These are phyloP conservation scores for Phalacrocorax aristotelis DNA, from an alignment of 2,113 vertebrate species.

Conservation along the genomic window DNA sequence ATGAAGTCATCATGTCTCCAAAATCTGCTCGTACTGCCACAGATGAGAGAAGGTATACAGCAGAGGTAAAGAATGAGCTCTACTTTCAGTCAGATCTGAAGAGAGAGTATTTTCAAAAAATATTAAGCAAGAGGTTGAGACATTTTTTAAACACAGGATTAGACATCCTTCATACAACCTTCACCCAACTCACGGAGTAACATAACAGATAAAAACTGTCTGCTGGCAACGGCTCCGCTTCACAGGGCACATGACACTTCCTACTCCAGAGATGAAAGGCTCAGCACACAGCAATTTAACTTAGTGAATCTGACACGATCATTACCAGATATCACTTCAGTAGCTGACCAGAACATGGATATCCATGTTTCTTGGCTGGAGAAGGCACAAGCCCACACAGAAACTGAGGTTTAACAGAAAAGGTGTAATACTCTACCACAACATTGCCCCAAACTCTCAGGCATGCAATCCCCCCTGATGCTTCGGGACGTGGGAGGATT, in stretches of 20 bases:
- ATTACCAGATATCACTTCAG: neutral
- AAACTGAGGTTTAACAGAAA: neutral
- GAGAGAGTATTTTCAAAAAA: neutral
- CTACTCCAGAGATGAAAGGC: neutral
- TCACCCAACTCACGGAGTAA: neutral
- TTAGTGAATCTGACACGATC: neutral
- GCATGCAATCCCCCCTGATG: neutral
- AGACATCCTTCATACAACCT: neutral
- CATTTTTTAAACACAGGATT: neutral
- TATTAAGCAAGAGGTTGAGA: neutral
- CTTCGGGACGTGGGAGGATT: neutral
- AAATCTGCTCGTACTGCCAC: neutral
- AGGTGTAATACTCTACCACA: too few relatives aligned
- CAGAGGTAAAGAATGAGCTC: neutral
- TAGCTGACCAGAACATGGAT: neutral
- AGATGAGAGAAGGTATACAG: neutral
- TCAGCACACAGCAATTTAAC: neutral
- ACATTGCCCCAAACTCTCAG: neutral
- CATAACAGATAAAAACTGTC: neutral
- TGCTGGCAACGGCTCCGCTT: neutral
- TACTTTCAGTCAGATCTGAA: neutral
- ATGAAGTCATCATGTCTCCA: slow-evolving; percentile 32
- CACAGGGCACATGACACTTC: neutral
- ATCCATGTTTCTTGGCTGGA: neutral
- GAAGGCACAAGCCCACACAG: neutral